Evolutionary conservation across 2,888 invertebrate species (phyloP).

Genomic region (Hirtodrosophila trivittata): DNA sequence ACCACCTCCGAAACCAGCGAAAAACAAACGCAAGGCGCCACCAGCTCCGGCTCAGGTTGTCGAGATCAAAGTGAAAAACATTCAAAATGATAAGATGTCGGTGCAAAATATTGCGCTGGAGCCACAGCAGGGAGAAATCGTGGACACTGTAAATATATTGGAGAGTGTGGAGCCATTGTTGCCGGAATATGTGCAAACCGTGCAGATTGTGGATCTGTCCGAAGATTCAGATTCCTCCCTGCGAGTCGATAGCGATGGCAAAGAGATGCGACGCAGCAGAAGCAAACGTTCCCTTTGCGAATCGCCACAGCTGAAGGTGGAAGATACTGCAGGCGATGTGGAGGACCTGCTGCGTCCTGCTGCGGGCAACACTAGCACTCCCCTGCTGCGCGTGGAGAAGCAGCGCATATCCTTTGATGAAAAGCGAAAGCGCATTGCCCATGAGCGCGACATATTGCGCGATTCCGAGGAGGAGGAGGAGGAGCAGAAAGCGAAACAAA

Average conservation of each 20-base stretch:
- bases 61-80: constrained; percentile 88
- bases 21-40: constrained; percentile 77
- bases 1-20: constrained; percentile 43
- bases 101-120: constrained; percentile 80
- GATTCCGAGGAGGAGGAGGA: constrained; percentile 82
- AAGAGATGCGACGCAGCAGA: constrained; percentile 67
- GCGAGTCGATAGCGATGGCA: constrained; percentile 65
- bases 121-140: constrained; percentile 83
- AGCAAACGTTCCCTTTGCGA: constrained; percentile 76
- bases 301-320: constrained; percentile 50
- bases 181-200: constrained; percentile 85
- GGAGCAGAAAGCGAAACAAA: constrained; percentile 1
- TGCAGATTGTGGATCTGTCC: constrained; percentile 85
- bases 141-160: constrained; percentile 85
- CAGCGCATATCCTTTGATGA: constrained; percentile 84
- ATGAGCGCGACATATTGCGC: constrained; percentile 82
- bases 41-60: constrained; percentile 85
- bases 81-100: constrained; percentile 87
- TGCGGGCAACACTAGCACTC: constrained; percentile 74
- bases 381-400: constrained; percentile 80
- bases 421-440: constrained; percentile 82
- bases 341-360: constrained; percentile 63
- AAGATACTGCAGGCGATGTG: constrained; percentile 47
- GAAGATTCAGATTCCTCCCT: constrained; percentile 84
- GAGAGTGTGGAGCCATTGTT: constrained; percentile 85